Base-by-base conservation (phyloP, 37 sponge, comb jelly and placozoan species). In the Spongilla lacustris region DNA sequence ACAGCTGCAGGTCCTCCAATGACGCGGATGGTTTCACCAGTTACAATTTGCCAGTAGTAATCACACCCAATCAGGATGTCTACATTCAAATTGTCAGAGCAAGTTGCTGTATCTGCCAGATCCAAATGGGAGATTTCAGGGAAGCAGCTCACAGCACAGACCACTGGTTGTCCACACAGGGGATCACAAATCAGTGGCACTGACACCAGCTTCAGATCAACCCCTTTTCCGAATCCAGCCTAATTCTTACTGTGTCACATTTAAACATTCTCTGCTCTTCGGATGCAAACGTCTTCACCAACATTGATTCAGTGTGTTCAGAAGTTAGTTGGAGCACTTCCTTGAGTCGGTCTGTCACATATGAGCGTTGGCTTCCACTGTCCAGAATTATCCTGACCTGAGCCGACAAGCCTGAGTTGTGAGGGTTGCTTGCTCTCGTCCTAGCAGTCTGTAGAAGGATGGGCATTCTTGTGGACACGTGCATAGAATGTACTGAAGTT, bases 281-380 rank as follows among this genome's bases (percentile, higher is more conserved):
- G 29, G 86, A 77, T 35, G 79, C 86, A 85, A 85, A 85, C 12
- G 86, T 28, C 8, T 19, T 30, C 22, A 85, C 78, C 13, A 72
- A 70, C 79, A 86, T 14, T 9, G 3, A 25, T 31, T 86, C 73
- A 46, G 67, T 38, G 50, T 41, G 24, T 22, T 49, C 73, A 0
- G 73, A 19, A 9, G 14, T 22, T 12, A 86, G 22, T 34, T 22
- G 17, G 34, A 86, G 80, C 6, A 10, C 73, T 17, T 79, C 38
- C 36, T 49, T 71, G 26, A 79, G 73, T 24, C 73, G 28, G 23
- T 29, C 29, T 17, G 86, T 86, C 37, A 86, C 50, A 46, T 86
- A 86, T 78, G 86, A 86, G 22, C 67, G 32, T 33, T 86, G 86
- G 38, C 86, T 79, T 28, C 86, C 74, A 70, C 73, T 79, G 33